Evolutionary conservation across 2,113 vertebrate genomes (phyloP), one percentile per base, ranked within the genome.

Genomic region (Cromileptes altivelis): DNA sequence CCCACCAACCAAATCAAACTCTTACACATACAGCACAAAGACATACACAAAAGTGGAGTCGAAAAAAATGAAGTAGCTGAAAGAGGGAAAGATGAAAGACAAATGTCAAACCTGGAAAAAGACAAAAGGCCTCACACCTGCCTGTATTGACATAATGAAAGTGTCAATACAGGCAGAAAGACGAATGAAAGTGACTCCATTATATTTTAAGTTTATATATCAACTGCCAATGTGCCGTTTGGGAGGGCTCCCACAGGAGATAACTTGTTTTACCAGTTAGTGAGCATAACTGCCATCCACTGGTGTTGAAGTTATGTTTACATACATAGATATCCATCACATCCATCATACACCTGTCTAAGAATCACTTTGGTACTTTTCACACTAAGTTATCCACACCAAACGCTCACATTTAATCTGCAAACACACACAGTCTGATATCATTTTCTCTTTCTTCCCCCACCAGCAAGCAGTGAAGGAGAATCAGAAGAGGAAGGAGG

Each of bases 401-500:
- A 49, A 42, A 67, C 6, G 12, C 42, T 70, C 1, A 21, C n/a
- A 17, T 21, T 50, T 9, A 57, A 40, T 42, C 49, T 53, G 2
- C 4, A 10, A 3, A 7, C 18, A 18, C 45, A 57, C 27, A n/a
- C 37, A 68, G 3, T 50, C n/a, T 78, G 2, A 71, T 63, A 7
- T 58, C 17, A 0, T 50, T 70, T 63, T 42, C 11, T 45, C 2
- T 40, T 12, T 50, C 7, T 80, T 19, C 53, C 14, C 27, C 62
- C 33, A 52, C 25, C 93, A 98, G 97, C 96, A 97, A 97, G 95
- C 96, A 0, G 94, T 97, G 60, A 93, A 82, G 85, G 97, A 96
- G 75, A 96, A 96, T 82, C 95, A 96, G 85, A 97, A 97, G 84
- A 92, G 91, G 27, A 96, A 87, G 57, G 97, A 97, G 90, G 90